Percentiles rank a stretch among this genome's conserved stretches.
Evolutionary conservation across 2,888 invertebrate species (phyloP).

Genomic region (Oxyscelio sp.): DNA sequence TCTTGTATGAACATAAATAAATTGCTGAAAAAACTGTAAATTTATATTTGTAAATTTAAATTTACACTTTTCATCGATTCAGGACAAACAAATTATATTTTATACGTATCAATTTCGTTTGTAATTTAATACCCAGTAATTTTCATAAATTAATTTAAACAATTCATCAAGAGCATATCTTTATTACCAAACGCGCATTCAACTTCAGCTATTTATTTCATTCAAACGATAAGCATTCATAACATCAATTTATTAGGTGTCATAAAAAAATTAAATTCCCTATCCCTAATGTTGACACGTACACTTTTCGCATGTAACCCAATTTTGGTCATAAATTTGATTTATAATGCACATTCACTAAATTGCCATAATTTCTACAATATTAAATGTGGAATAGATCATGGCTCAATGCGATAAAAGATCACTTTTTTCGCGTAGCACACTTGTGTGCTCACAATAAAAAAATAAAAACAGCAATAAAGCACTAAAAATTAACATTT

Average conservation of each 20-base stretch:
- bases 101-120: too few species aligned
- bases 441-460: constrained; percentile 20
- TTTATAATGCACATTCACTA: constrained; percentile 18
- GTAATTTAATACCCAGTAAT: too few species aligned
- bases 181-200: not conserved
- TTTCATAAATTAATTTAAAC: not conserved
- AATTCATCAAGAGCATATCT: not conserved
- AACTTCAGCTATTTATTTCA: constrained; percentile 12
- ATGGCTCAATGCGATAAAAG: constrained; percentile 33
- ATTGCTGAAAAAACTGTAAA: too few species aligned
- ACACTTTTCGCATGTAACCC: constrained; percentile 34
- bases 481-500: constrained; percentile 61
- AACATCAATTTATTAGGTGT: constrained; percentile 14
- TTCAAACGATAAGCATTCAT: constrained; percentile 14
- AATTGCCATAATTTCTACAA: constrained; percentile 41
- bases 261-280: constrained; percentile 7
- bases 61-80: too few species aligned
- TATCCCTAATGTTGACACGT: constrained; percentile 9
- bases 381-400: constrained; percentile 34
- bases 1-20: too few species aligned
- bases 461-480: constrained; percentile 56
- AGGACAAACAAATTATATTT: too few species aligned
- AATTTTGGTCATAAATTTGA: constrained; percentile 48
- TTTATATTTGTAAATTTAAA: too few species aligned
- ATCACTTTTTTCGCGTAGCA: constrained; percentile 19